A percentile compares a stretch with the other conserved stretches of the same genome.
Evolutionary conservation across 2,888 invertebrate species (phyloP).

Genomic region (Drosophila histrio): DNA sequence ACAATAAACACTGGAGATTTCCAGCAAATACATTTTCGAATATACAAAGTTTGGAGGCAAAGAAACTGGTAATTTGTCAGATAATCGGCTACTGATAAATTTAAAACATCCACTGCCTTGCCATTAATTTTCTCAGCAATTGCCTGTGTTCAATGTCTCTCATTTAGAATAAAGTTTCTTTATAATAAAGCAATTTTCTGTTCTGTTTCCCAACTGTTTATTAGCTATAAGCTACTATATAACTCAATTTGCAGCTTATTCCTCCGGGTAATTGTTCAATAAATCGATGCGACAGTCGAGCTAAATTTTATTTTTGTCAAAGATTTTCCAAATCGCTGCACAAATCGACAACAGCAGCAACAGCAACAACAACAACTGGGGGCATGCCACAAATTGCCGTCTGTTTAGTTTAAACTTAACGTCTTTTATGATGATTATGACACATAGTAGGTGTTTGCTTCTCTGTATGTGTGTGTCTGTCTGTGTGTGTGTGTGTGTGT

Average conservation of each 20-base stretch:
- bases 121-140: neutral
- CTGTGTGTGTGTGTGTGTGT: constrained; percentile 22
- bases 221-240: neutral
- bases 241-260: constrained; percentile 13
- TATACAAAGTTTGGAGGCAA: too few relatives aligned
- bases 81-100: too few relatives aligned
- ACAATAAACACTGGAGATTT: too few relatives aligned
- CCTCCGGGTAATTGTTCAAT: constrained; percentile 52
- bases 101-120: too few relatives aligned
- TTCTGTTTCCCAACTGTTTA: neutral
- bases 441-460: constrained; percentile 46
- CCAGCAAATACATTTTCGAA: too few relatives aligned
- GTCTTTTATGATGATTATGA: constrained; percentile 77
- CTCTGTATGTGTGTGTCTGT: constrained; percentile 1
- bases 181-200: neutral
- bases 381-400: constrained; percentile 48
- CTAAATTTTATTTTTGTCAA: constrained; percentile 65
- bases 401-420: constrained; percentile 75
- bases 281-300: constrained; percentile 55
- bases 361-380: constrained; percentile 1
- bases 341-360: constrained; percentile 52
- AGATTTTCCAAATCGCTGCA: constrained; percentile 79
- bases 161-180: neutral
- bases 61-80: too few relatives aligned
- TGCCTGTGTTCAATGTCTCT: neutral